A percentile compares a stretch with the other conserved stretches of the same genome.
Conservation (phyloP, 2,888 invertebrate species). For the Clivina fossor region DNA sequence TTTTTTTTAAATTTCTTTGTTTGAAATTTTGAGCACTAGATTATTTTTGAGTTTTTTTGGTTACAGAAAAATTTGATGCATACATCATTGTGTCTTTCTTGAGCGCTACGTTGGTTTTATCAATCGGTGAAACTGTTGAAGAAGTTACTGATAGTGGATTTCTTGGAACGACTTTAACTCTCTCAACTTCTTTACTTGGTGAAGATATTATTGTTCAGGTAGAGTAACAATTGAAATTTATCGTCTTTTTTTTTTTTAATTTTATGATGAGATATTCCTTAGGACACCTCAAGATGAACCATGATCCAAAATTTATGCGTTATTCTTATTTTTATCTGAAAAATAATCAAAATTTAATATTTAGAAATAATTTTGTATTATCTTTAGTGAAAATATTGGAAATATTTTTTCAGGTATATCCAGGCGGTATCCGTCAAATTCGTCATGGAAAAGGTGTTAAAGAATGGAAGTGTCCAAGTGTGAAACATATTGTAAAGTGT, state of each 20-base stretch:
- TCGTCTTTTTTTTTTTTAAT: background rate
- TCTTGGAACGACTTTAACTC: constrained; percentile 95
- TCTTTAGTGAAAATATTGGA: background rate
- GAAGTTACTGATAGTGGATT: constrained; percentile 99
- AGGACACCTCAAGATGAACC: constrained; percentile 21
- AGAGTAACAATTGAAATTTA: too few relatives aligned
- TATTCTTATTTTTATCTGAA: too few relatives aligned
- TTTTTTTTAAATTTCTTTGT: constrained; percentile 10
- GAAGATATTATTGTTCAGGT: constrained; percentile 98
- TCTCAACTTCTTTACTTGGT: constrained; percentile 97
- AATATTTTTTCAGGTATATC: constrained; percentile 73
- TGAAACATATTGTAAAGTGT: constrained; percentile 95
- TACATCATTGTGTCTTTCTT: constrained; percentile 99
- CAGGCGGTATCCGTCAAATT: constrained; percentile 98
- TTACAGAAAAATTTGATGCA: constrained; percentile 96
- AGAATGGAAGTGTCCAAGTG: constrained; percentile 98
- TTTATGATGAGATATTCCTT: constrained; percentile 7
- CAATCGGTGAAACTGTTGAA: constrained; percentile 99
- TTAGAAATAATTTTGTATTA: background rate
- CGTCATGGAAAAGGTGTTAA: constrained; percentile 97
- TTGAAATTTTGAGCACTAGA: constrained; percentile 5
- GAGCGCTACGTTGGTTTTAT: constrained; percentile 95
- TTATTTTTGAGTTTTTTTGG: constrained; percentile 55
- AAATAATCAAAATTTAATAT: background rate
- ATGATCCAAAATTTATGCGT: constrained; percentile 10